A percentile compares a stretch with the other conserved stretches of the same genome.
Conservation (phyloP, 2,888 invertebrate species). For the Nudaria mundana region DNA sequence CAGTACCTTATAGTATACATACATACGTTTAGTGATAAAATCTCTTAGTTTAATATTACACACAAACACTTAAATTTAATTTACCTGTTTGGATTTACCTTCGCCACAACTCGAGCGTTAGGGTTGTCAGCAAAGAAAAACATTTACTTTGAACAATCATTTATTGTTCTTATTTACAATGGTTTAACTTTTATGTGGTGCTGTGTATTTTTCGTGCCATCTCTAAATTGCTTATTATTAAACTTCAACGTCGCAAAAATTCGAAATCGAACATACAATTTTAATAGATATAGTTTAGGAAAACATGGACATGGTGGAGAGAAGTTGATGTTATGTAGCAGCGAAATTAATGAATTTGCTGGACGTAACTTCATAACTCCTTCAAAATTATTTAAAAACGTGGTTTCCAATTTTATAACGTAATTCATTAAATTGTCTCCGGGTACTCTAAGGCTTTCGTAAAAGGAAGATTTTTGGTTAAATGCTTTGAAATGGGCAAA, state of each 20-base stretch:
- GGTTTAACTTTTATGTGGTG: constrained; percentile 4
- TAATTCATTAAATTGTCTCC: neutral
- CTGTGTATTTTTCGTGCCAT: neutral
- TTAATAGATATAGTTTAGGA: neutral
- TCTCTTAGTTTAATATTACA: no score
- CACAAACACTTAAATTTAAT: no score
- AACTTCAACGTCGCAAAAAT: neutral
- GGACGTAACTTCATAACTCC: neutral
- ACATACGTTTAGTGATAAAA: no score
- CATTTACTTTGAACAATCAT: no score
- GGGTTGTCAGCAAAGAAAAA: no score
- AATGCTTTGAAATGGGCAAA: neutral
- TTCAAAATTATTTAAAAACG: no score
- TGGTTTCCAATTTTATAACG: no score
- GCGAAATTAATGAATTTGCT: neutral
- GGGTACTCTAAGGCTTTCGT: neutral
- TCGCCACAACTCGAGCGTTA: no score
- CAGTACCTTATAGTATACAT: no score
- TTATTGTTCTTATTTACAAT: neutral
- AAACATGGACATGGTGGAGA: neutral
- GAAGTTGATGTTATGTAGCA: neutral
- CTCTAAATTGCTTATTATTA: neutral
- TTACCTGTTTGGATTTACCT: no score
- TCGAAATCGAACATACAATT: neutral
- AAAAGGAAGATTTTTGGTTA: neutral